Evolutionary conservation across 2,888 invertebrate genomes (phyloP), one percentile per base, ranked within the genome.

Genomic region (Drosophila kuntzei): DNA sequence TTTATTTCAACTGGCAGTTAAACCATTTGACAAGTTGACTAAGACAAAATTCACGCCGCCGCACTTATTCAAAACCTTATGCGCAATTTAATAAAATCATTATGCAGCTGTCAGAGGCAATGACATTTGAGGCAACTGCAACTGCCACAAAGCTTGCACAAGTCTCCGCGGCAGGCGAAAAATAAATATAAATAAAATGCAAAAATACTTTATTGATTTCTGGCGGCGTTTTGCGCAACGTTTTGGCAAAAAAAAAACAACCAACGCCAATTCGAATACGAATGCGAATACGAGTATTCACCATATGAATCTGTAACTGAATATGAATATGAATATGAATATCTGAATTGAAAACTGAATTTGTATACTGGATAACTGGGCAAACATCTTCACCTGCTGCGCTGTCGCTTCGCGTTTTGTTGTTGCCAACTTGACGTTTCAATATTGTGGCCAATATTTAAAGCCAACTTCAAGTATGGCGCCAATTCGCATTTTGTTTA

Each of bases 51-150:
- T 76, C 68, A 76, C 76, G 76, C 73, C 73, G 76, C 77, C 73
- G 77, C 77, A 74, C 77, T 77, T 73, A 71, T 77, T 74, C 78
- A 74, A 68, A 73, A 77, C 69, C 69, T 77, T 80, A 66, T 65
- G 82, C 70, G 81, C 84, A 79, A 83, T 86, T 79, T 79, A 86
- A 86, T 83, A 83, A 74, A 80, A 83, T 86, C 86, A 83, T 83
- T 79, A 83, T 86, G 86, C 83, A 79, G 68, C 69, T 76, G 86
- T 83, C 86, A 79, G 51, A 83, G 68, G 66, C 66, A 72, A 86
- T 80, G 83, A 74, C 80, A 83, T 71, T 76, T 71, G 72, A 76
- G 79, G 72, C 76, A 70, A 77, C 78, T 67, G 49, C 59, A 37
- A 49, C 44, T 57, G 76, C 76, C 44, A 75, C 44, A 53, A n/a